Evolutionary conservation across 2,888 invertebrate genomes (phyloP).

Genomic region (Hirtodrosophila trivittata): DNA sequence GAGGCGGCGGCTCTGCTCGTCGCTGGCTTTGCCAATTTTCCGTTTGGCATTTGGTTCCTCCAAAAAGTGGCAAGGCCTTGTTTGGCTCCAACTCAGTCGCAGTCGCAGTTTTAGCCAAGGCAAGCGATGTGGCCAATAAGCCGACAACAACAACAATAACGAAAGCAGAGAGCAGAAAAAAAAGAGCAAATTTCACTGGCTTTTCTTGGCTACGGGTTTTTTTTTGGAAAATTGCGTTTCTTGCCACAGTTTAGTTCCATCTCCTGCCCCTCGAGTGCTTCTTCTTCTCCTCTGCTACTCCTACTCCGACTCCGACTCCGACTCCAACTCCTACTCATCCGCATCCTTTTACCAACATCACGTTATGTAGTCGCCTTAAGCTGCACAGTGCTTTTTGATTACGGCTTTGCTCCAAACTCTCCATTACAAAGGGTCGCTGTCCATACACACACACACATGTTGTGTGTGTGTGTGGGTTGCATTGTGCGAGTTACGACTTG

Average conservation of each 20-base stretch:
- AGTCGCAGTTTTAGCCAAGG: constrained; percentile 29
- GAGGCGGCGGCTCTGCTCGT: constrained; percentile 5
- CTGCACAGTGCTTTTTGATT: constrained; percentile 60
- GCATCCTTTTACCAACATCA: not conserved
- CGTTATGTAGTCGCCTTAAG: constrained; percentile 49
- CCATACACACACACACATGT: no score
- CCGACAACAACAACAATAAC: constrained; percentile 8
- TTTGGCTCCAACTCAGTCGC: constrained; percentile 26
- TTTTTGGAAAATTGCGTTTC: constrained; percentile 63
- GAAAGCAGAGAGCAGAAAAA: constrained; percentile 7
- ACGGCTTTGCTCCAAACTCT: constrained; percentile 31
- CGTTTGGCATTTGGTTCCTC: constrained; percentile 45
- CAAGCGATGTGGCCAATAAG: constrained; percentile 47
- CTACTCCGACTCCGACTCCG: not conserved
- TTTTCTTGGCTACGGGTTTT: constrained; percentile 66
- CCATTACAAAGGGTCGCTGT: constrained; percentile 9
- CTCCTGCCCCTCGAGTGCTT: not conserved
- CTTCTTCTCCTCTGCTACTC: not conserved
- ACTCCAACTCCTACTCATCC: not conserved
- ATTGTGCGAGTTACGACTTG: constrained; percentile 60
- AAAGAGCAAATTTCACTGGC: constrained; percentile 29
- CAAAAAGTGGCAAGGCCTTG: constrained; percentile 47
- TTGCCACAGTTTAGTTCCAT: constrained; percentile 34
- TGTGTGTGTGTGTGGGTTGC: constrained; percentile 41
- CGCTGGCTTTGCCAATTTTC: constrained; percentile 63